Conservation (phyloP, 1,140 invertebrate genomes). For the Oppia nitens region DNA sequence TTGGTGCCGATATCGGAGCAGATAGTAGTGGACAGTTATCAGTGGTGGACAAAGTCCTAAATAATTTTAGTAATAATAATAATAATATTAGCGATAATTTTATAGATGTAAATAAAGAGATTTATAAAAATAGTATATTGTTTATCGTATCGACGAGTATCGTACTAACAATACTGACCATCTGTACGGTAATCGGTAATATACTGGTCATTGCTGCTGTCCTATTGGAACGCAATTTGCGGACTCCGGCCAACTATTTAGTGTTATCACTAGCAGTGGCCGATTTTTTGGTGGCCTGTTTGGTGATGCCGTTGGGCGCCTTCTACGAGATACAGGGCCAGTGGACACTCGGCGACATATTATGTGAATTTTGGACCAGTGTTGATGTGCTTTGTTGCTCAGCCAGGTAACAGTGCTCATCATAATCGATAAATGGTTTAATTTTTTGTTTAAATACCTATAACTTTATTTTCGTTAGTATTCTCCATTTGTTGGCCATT, state of each 20-base stretch:
- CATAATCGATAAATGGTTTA: too few relatives aligned
- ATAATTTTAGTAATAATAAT: not conserved
- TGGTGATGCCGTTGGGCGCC: conserved; percentile 69
- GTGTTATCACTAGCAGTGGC: conserved; percentile 70
- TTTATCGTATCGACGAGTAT: not conserved
- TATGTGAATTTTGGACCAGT: conserved; percentile 86
- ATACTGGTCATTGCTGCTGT: conserved; percentile 87
- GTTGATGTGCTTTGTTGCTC: conserved; percentile 83
- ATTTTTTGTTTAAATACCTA: not conserved
- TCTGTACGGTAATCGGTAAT: conserved; percentile 45
- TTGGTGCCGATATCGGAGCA: too few relatives aligned
- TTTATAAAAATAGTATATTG: not conserved
- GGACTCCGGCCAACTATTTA: conserved; percentile 68
- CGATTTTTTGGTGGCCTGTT: conserved; percentile 61
- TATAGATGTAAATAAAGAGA: not conserved
- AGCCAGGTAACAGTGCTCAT: conserved; percentile 34
- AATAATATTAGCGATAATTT: not conserved
- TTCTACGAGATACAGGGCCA: conserved; percentile 54
- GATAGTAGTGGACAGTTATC: too few relatives aligned
- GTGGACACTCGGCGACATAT: conserved; percentile 64
- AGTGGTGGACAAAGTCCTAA: too few relatives aligned
- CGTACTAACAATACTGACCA: conserved; percentile 13
- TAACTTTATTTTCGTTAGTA: conserved; percentile 35
- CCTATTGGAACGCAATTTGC: conserved; percentile 65
- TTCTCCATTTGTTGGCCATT: conserved; percentile 80